These are phyloP conservation scores for Heteronetta atricapilla DNA, from an alignment of 2,113 vertebrate species.

Conservation along the genomic window DNA sequence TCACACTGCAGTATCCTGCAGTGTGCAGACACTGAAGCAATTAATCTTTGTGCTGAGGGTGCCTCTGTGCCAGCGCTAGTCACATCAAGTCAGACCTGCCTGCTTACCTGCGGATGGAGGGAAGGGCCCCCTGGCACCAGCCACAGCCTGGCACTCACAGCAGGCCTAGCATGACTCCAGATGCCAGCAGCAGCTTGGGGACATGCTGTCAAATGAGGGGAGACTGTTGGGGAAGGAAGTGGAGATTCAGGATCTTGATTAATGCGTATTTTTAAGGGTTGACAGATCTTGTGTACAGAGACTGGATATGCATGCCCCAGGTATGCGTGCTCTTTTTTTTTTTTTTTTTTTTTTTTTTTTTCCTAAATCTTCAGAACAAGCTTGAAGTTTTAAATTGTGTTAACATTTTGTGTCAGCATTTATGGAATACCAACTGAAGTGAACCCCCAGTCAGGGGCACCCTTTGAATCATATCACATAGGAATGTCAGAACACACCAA, in stretches of 20 bases:
- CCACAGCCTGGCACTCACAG: not conserved
- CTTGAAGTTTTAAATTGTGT: not conserved
- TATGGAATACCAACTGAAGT: not conserved
- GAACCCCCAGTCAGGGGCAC: not conserved
- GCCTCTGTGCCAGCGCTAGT: not conserved
- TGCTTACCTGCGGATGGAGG: not conserved
- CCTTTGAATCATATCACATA: not conserved
- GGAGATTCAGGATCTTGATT: not conserved
- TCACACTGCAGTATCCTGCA: not conserved
- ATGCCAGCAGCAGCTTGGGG: not conserved
- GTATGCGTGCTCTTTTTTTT: not conserved
- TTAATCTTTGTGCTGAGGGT: constrained; percentile 23
- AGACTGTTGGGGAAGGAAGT: not conserved
- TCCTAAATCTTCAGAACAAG: not conserved
- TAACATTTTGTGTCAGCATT: not conserved
- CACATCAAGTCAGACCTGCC: constrained; percentile 18
- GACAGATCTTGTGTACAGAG: not conserved
- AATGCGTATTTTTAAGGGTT: not conserved
- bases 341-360: not conserved
- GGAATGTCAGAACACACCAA: not conserved
- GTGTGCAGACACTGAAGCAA: constrained; percentile 1
- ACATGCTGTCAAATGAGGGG: not conserved
- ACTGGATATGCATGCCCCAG: not conserved
- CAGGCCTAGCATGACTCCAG: not conserved
- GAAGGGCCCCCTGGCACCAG: not conserved